Base-by-base conservation (phyloP, 2,113 vertebrate genomes). In the Pangasianodon hypophthalmus region DNA sequence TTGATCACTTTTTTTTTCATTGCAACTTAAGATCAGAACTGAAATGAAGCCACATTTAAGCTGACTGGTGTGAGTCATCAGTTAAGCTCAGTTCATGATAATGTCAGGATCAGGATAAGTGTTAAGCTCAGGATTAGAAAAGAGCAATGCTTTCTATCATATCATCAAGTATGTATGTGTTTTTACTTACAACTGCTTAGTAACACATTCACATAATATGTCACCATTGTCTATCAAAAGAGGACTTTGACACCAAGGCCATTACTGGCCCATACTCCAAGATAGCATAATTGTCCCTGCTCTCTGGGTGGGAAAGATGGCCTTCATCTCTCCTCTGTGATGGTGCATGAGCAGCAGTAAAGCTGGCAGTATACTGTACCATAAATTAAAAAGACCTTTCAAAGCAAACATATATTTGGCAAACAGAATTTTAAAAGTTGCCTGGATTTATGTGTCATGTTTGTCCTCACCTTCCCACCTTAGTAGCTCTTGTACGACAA, bases 1-100 rank as follows among this genome's bases (percentile, higher is more conserved):
- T 90, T 89, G 82, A 89, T 90, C 54, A 75, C 10, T 24, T 86
- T 54, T 85, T 89, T 77, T 87, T 67, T 58, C 10, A 71, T 60
- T 88, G 82, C 26, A 87, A 79, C 32, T 46, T 69, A 79, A 64
- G 62, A 69, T 86, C 50, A 60, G 29, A 88, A 32, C 19, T 60
- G 41, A 80, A 87, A 16, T 37, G 9, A 84, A 88, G 21, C 64
- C n/a, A 16, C 14, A 46, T 21, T 79, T 26, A 71, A 52, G 13
- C 29, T 64, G n/a, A 46, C 44, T 46, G 6, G 77, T 52, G 16
- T 86, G 19, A 54, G n/a, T 52, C 29, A 10, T 14, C 46, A n/a
- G 44, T 80, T 48, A 37, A 80, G 26, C 7, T 50, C 1, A 24
- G 41, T 11, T 62, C 19, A 80, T 46, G 18, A 48, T 54, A 19